phyloP scores from a whole-genome alignment of 37 sponge, comb jelly and placozoan genomes.

The Aplysina aerophoba region DNA sequence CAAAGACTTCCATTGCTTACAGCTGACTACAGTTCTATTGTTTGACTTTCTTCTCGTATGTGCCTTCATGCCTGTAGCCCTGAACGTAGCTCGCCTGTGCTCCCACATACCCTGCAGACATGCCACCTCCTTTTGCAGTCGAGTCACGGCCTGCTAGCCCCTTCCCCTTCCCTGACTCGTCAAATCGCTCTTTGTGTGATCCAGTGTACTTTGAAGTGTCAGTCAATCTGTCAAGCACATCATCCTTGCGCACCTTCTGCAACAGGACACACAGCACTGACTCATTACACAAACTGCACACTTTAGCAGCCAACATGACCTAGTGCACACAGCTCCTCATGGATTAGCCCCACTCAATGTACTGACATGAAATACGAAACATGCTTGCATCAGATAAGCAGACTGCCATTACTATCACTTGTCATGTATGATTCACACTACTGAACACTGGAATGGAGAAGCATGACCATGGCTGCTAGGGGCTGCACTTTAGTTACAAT shows the following conservation, averaged over 20 bases:
- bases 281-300: background rate
- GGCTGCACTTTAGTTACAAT: no score
- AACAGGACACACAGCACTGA: background rate
- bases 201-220: slow-evolving; percentile 93
- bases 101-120: slow-evolving; percentile 41
- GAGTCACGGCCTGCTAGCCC: slow-evolving; percentile 88
- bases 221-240: slow-evolving; percentile 72
- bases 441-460: no score
- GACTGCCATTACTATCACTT: no score
- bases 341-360: no score
- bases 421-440: no score
- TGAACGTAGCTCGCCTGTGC: slow-evolving; percentile 53
- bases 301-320: background rate
- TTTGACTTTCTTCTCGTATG: slow-evolving; percentile 62
- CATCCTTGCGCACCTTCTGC: slow-evolving; percentile 40
- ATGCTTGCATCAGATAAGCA: no score
- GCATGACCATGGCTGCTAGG: no score
- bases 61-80: slow-evolving; percentile 76
- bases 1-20: no score
- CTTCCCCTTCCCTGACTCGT: slow-evolving; percentile 85
- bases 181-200: slow-evolving; percentile 86
- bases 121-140: slow-evolving; percentile 57
- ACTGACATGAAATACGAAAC: no score
- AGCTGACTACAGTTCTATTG: background rate
- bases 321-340: no score